phyloP scores from a whole-genome alignment of 2,797 vertebrate species.

The Erethizon dorsatum region DNA sequence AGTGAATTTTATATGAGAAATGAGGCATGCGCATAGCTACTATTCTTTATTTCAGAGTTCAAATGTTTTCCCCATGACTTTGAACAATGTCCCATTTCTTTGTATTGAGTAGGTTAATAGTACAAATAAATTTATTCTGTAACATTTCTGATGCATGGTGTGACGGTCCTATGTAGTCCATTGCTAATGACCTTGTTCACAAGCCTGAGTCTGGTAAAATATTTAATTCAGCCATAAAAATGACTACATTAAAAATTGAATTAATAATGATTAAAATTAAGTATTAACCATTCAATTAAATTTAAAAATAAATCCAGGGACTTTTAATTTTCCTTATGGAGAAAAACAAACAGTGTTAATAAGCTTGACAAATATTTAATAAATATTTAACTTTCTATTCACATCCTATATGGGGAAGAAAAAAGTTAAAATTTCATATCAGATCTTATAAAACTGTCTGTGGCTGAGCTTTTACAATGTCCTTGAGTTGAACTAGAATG shows the following conservation, averaged over 20 bases:
- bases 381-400: slow-evolving; percentile 82
- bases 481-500: slow-evolving; percentile 87
- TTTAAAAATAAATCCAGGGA: slow-evolving; percentile 76
- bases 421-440: slow-evolving; percentile 86
- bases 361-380: slow-evolving; percentile 84
- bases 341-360: slow-evolving; percentile 83
- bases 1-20: slow-evolving; percentile 73
- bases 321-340: slow-evolving; percentile 74
- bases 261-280: slow-evolving; percentile 83
- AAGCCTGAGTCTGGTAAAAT: slow-evolving; percentile 67
- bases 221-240: slow-evolving; percentile 78
- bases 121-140: slow-evolving; percentile 83
- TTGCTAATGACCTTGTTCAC: slow-evolving; percentile 76
- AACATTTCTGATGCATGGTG: slow-evolving; percentile 48
- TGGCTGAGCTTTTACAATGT: slow-evolving; percentile 79
- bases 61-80: slow-evolving; percentile 77
- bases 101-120: slow-evolving; percentile 84
- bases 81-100: slow-evolving; percentile 76
- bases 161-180: slow-evolving; percentile 55
- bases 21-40: slow-evolving; percentile 44
- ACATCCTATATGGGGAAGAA: slow-evolving; percentile 80
- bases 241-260: slow-evolving; percentile 79
- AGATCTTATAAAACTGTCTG: slow-evolving; percentile 86
- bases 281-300: slow-evolving; percentile 78
- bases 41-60: slow-evolving; percentile 81